Evolutionary conservation across 2,888 invertebrate genomes (phyloP).

Genomic region (Atrina japonica): DNA sequence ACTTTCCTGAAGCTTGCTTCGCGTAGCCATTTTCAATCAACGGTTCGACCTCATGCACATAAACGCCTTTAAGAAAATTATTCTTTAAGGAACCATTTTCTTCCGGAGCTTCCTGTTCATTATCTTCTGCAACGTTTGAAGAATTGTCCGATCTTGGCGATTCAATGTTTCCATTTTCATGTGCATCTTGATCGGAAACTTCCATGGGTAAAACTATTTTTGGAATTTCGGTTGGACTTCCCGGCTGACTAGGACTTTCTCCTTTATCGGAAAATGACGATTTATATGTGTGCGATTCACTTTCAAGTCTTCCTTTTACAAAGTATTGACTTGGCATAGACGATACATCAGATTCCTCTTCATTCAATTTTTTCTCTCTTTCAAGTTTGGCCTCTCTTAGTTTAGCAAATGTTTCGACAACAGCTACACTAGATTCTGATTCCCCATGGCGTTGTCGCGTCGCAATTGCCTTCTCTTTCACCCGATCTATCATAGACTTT

Average conservation of each 20-base stretch:
- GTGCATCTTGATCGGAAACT: neutral
- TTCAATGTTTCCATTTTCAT: conserved; percentile 6
- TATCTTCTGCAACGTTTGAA: neutral
- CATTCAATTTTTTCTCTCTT: conserved; percentile 70
- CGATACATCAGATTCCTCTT: conserved; percentile 74
- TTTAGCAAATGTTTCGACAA: conserved; percentile 65
- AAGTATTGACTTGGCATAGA: conserved; percentile 72
- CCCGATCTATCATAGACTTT: conserved; percentile 74
- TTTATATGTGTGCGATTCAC: conserved; percentile 51
- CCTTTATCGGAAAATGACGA: conserved; percentile 68
- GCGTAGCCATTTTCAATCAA: conserved; percentile 57
- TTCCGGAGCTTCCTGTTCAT: conserved; percentile 18
- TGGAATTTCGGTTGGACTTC: conserved; percentile 51
- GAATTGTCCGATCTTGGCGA: conserved; percentile 7
- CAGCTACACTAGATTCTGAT: conserved; percentile 64
- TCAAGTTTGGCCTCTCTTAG: conserved; percentile 75
- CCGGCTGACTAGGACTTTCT: conserved; percentile 48
- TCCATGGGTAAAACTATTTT: conserved; percentile 46
- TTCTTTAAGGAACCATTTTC: conserved; percentile 1
- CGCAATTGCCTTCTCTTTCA: conserved; percentile 69
- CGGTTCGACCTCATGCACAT: conserved; percentile 57
- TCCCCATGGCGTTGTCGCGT: conserved; percentile 49
- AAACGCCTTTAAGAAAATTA: conserved; percentile 46
- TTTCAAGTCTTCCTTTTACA: conserved; percentile 62
- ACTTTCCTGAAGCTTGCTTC: conserved; percentile 10